phyloP scores from a whole-genome alignment of 2,888 invertebrate species.

The Epirrhoe tristata region DNA sequence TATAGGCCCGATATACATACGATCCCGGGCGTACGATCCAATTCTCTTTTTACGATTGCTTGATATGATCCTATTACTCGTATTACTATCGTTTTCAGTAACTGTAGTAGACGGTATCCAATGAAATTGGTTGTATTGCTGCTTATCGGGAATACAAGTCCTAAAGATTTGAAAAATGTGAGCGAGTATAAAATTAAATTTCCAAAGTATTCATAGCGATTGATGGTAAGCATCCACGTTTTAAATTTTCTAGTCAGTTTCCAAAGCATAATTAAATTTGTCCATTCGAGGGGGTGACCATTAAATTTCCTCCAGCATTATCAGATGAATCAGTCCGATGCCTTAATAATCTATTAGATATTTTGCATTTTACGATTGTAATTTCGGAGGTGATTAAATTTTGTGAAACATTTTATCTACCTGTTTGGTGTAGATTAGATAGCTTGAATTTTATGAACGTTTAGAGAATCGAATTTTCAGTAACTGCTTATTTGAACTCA shows the following conservation, averaged over 20 bases:
- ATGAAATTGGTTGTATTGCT: too few relatives aligned
- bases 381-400: slow-evolving; percentile 37
- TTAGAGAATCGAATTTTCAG: background rate
- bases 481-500: background rate
- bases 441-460: slow-evolving; percentile 1
- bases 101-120: too few relatives aligned
- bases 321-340: slow-evolving; percentile 47
- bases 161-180: too few relatives aligned
- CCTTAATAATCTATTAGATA: slow-evolving; percentile 43
- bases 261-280: slow-evolving; percentile 79
- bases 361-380: slow-evolving; percentile 37
- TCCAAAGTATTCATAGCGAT: slow-evolving; percentile 14
- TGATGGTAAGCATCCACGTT: slow-evolving; percentile 45
- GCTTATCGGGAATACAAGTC: too few relatives aligned
- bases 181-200: background rate
- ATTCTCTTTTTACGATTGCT: too few relatives aligned
- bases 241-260: slow-evolving; percentile 81
- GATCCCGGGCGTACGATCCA: too few relatives aligned
- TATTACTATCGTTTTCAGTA: too few relatives aligned
- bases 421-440: slow-evolving; percentile 10
- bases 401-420: slow-evolving; percentile 19
- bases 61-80: too few relatives aligned
- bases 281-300: slow-evolving; percentile 59
- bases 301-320: slow-evolving; percentile 45
- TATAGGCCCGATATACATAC: too few relatives aligned